These are phyloP conservation scores for Chionoecetes opilio DNA, from an alignment of 1,140 invertebrate genomes.

Conservation along the genomic window DNA sequence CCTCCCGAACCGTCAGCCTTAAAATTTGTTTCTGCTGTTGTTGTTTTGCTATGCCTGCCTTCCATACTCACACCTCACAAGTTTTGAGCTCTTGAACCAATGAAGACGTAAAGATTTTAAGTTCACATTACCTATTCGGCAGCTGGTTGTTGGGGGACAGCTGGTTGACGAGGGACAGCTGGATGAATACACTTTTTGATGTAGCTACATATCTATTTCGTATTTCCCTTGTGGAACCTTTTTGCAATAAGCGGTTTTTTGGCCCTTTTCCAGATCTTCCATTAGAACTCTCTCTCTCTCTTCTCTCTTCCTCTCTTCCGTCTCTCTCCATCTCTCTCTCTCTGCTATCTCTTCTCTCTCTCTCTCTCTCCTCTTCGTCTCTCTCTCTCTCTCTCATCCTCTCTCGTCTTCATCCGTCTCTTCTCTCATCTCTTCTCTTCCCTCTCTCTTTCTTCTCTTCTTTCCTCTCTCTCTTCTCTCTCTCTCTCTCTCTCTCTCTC, in stretches of 20 bases:
- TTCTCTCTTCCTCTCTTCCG: neutral
- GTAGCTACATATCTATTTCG: neutral
- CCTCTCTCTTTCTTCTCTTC: neutral
- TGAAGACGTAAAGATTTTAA: too few relatives aligned
- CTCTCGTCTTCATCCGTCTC: neutral
- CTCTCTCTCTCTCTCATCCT: neutral
- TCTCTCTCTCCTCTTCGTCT: neutral
- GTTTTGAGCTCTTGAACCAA: too few relatives aligned
- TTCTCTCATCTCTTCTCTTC: neutral
- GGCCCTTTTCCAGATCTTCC: neutral
- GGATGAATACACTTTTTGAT: neutral
- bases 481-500: neutral
- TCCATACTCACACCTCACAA: too few relatives aligned
- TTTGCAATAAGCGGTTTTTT: slow-evolving; percentile 20
- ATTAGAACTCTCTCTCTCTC: slow-evolving; percentile 8
- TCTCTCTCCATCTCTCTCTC: slow-evolving; percentile 16
- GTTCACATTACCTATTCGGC: too few relatives aligned
- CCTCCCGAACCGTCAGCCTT: too few relatives aligned
- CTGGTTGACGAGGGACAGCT: neutral
- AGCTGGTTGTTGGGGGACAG: neutral
- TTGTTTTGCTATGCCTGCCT: too few relatives aligned
- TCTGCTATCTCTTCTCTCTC: neutral
- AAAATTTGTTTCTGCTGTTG: too few relatives aligned
- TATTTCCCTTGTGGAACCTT: neutral
- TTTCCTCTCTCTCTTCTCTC: neutral